Base-by-base conservation (phyloP, 2,888 invertebrate genomes). In the Acanthosepion pharaonis region DNA sequence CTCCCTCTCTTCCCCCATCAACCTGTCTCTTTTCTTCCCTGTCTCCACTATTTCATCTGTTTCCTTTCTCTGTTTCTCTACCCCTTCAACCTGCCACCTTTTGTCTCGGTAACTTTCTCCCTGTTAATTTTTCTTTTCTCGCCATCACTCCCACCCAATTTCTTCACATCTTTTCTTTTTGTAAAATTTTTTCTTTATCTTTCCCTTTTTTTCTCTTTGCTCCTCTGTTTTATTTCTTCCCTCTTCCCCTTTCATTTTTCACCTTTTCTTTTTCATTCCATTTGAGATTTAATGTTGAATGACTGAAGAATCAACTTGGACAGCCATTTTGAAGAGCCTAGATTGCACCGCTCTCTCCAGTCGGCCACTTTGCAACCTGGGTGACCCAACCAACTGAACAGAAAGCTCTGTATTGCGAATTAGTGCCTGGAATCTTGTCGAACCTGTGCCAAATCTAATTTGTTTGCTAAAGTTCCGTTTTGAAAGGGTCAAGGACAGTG, bases 301-400 rank as follows among this genome's bases (percentile, higher is more conserved):
- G 78, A 78, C 78, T 78, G 78, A 78, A 78, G 78, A 78, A 78
- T 78, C n/a, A 78, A 78, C 78, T 78, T 78, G 78, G 78, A 78
- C 33, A 78, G 78, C 78, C 78, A 78, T n/a, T 78, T 78, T 78
- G 33, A 78, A 78, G 78, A 78, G 78, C n/a, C 78, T 4, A 78
- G 78, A 78, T 78, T 78, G 78, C 78, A 78, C 78, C 78, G n/a
- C 78, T 78, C n/a, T 78, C 78, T 78, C n/a, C n/a, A 33, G n/a
- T 78, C 33, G n/a, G 78, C 78, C 78, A 78, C n/a, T 78, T 78
- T 78, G 78, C 78, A 78, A 78, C n/a, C 78, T 15, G 18, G n/a
- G n/a, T 78, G 78, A 78, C 78, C 78, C 78, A 33, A 78, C n/a
- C n/a, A 33, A 78, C 78, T n/a, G 78, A n/a, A 78, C 33, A 78